These are phyloP conservation scores for Clangula hyemalis DNA, from an alignment of 2,797 vertebrate species.

Conservation along the genomic window DNA sequence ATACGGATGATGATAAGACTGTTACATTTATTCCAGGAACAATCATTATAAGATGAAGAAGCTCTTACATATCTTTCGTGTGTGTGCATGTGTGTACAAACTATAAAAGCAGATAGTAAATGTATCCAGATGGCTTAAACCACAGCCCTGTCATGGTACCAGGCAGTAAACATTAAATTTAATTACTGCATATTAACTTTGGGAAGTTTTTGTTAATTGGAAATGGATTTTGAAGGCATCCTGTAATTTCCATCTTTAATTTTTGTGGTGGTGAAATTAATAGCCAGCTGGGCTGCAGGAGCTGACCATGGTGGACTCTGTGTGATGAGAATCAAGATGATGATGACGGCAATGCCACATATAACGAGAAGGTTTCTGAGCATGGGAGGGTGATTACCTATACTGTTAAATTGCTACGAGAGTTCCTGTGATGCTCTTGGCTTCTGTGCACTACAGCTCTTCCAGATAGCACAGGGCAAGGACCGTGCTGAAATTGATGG, in stretches of 20 bases:
- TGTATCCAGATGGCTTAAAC: background rate
- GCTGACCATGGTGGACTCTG: rapidly evolving
- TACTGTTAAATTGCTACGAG: background rate
- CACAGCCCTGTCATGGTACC: background rate
- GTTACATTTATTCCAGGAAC: background rate
- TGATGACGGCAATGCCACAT: background rate
- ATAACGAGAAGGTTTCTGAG: background rate
- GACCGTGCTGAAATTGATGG: background rate
- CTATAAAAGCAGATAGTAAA: background rate
- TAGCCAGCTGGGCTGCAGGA: background rate
- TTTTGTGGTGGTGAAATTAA: background rate
- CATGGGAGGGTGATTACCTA: background rate
- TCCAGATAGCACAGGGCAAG: background rate
- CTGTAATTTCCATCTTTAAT: background rate
- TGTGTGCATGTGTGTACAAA: background rate
- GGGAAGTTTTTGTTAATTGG: background rate
- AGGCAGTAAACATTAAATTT: background rate
- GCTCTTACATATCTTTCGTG: rapidly evolving
- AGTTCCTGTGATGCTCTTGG: background rate
- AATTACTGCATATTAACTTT: background rate
- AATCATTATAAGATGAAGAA: background rate
- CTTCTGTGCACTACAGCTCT: background rate
- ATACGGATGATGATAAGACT: background rate
- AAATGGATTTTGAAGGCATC: background rate
- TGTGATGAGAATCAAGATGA: background rate